These are phyloP conservation scores for Meda fulgida DNA, from an alignment of 2,797 vertebrate species.

Conservation along the genomic window DNA sequence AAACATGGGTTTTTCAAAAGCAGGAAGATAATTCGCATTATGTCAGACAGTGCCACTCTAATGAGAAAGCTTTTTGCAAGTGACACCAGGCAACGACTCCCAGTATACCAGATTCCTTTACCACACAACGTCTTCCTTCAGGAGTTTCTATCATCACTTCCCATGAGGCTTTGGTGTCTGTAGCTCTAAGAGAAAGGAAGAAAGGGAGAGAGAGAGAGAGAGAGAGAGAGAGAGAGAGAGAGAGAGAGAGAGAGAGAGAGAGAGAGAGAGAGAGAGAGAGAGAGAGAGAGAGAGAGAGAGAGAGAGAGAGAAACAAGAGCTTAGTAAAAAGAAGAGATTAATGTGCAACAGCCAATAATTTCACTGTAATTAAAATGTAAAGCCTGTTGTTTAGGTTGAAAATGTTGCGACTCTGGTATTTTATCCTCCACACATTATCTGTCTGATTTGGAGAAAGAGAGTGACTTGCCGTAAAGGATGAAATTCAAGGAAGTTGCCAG, in stretches of 20 bases:
- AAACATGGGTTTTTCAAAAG: constrained; percentile 44
- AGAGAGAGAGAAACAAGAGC: constrained; percentile 9
- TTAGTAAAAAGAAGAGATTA: constrained; percentile 45
- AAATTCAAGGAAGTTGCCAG: constrained; percentile 9
- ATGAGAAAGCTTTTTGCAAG: constrained; percentile 32
- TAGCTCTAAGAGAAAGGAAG: not conserved
- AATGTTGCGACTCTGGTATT: not conserved
- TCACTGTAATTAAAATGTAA: constrained; percentile 43
- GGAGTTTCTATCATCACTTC: constrained; percentile 12
- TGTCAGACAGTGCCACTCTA: constrained; percentile 41
- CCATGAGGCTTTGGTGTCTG: constrained; percentile 32
- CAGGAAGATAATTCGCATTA: constrained; percentile 41
- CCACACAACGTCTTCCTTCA: constrained; percentile 7
- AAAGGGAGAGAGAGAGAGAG: not conserved
- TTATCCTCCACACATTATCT: not conserved
- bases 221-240: not conserved
- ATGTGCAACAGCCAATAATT: constrained; percentile 31
- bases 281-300: too few relatives aligned
- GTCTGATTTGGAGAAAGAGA: constrained; percentile 6
- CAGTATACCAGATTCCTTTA: constrained; percentile 17
- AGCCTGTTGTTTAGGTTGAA: constrained; percentile 32
- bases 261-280: not conserved
- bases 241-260: not conserved
- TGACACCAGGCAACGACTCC: constrained; percentile 27
- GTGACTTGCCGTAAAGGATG: not conserved